phyloP scores from a whole-genome alignment of 2,113 vertebrate species.

The Syngnathus scovelli region DNA sequence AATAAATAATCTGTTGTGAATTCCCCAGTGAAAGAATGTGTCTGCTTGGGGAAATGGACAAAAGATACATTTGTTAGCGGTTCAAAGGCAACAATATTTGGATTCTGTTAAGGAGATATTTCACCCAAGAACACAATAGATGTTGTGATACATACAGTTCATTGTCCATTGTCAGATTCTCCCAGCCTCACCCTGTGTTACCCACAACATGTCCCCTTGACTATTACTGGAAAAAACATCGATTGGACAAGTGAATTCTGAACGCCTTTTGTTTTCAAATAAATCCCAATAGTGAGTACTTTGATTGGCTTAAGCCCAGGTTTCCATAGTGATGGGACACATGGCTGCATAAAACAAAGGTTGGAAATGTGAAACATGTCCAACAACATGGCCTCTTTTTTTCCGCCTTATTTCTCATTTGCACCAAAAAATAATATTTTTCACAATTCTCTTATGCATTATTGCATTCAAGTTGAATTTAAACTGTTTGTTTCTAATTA shows the following conservation, averaged over 20 bases:
- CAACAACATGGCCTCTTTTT: constrained; percentile 29
- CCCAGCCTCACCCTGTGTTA: constrained; percentile 49
- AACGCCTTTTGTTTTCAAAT: constrained; percentile 38
- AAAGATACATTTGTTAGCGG: constrained; percentile 19
- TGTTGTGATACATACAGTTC: constrained; percentile 48
- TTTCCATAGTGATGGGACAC: constrained; percentile 27
- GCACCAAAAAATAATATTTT: not conserved
- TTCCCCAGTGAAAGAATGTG: constrained; percentile 49
- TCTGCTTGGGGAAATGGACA: constrained; percentile 1
- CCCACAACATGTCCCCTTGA: constrained; percentile 34
- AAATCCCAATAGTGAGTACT: constrained; percentile 27
- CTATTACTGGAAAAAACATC: constrained; percentile 55
- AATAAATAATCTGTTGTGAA: constrained; percentile 22
- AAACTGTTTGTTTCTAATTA: not conserved
- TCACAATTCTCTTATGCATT: not conserved
- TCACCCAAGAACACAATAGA: constrained; percentile 50
- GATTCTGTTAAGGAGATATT: constrained; percentile 42
- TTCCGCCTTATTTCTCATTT: not conserved
- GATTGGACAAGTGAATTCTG: constrained; percentile 28
- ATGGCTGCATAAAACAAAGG: constrained; percentile 20
- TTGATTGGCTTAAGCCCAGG: constrained; percentile 29
- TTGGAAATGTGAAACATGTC: constrained; percentile 32
- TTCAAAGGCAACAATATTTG: constrained; percentile 51
- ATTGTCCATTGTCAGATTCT: constrained; percentile 64
- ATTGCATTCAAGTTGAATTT: not conserved